Base-by-base conservation (phyloP, 1,140 invertebrate species). In the Thereuonema tuberculata region DNA sequence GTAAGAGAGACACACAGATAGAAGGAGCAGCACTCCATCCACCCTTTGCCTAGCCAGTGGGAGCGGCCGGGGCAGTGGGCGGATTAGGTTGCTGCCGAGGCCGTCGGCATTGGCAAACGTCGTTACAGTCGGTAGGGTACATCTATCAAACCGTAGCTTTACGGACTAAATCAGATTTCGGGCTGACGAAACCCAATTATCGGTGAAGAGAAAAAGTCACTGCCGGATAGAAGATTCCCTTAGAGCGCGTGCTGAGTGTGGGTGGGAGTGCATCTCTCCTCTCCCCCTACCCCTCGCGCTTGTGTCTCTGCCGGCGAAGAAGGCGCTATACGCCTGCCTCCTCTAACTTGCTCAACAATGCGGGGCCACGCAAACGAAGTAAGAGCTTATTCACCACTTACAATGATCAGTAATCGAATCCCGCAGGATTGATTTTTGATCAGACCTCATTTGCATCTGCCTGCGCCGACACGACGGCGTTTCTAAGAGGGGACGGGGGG, bases 71-170 rank as follows among this genome's bases (percentile, higher is more conserved):
- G 21, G 25, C 27, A 25, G 23, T 9, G 52, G 9, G 52, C 52
- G 14, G 55, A 20, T 37, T 46, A 25, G 12, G 52, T 54, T 46
- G 17, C 27, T 43, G 3, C 17, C 43, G 20, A 37, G 43, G 14
- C 20, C 21, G 53, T 26, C 53, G 53, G 27, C 53, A 55, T n/a
- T n/a, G n/a, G 53, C 26, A 54, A 60, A 60, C 59, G 37, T 31
- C 50, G 50, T 60, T 60, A 60, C 23, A 53, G n/a, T 29, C 53
- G 50, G 17, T 37, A 17, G 29, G 43, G 43, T 50, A 21, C 57
- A 59, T 59, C 57, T 59, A 59, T 59, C 57, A 59, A 17, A 48
- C 53, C 47, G 43, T 50, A 53, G 57, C 57, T 59, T 59, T 27
- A 49, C 23, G 5, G 57, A n/a, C 48, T 27, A 59, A 59, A 59